Evolutionary conservation across 2,113 vertebrate genomes (phyloP), one percentile per base, ranked within the genome.

Genomic region (Poeciliopsis prolifica): DNA sequence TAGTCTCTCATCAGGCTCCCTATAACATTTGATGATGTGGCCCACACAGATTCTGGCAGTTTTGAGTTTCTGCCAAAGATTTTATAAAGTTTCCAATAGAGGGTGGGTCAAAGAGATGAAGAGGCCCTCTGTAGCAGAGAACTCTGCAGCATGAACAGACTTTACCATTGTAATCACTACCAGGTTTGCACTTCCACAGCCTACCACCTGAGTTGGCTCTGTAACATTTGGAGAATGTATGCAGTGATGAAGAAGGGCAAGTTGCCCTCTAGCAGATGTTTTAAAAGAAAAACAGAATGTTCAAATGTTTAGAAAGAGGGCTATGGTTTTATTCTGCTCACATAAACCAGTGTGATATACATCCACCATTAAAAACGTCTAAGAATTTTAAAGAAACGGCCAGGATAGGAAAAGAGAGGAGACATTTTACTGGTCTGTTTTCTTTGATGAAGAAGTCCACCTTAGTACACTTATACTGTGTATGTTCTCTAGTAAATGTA

Each of bases 1-100:
- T 73, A 80, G 79, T 63, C 70, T 83, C 77, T 73, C 65, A 29
- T 35, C 63, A 74, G 71, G 29, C 73, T 87, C 19, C 30, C 11
- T 69, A 48, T 75, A 73, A 86, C 80, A 62, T 79, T 75, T 87
- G 86, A 90, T 73, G 65, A 85, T 87, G 78, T 75, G 75, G 86
- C 80, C 87, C 80, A 87, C 88, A 92, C 89, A 90, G 74, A 88
- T 82, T 71, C 51, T 79, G 82, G 82, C 63, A 86, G 90, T 90
- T 90, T 90, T 81, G 86, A 83, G 81, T 92, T 93, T 89, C 84
- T 68, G 87, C 83, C 85, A 86, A 88, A 86, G 62, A 70, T 88
- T 92, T 90, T 88, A 88, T 77, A 81, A 87, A 78, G 80, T 81
- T 87, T 87, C 86, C 83, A 81, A 81, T 58, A 84, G 75, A 80